A percentile compares a stretch with the other conserved stretches of the same genome.
Evolutionary conservation across 2,113 vertebrate species (phyloP).

Genomic region (Prietella phreatophila): DNA sequence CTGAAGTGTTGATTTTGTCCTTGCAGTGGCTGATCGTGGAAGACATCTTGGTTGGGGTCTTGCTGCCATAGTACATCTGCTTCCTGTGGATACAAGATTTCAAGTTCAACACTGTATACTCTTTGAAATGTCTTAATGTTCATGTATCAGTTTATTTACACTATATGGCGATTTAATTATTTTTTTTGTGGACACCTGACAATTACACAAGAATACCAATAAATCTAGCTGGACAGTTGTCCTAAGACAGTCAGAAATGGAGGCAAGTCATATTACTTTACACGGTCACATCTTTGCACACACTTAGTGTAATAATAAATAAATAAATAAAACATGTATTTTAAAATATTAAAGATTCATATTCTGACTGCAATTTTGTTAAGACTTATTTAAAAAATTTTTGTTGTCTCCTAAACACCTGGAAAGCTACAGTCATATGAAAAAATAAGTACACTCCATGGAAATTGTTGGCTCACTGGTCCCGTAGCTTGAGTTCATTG

Average conservation of each 20-base stretch:
- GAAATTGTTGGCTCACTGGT: too few relatives aligned
- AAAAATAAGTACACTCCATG: too few relatives aligned
- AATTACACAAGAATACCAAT: not conserved
- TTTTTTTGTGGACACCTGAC: not conserved
- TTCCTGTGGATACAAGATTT: conserved; percentile 41
- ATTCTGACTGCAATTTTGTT: too few relatives aligned
- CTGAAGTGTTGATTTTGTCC: conserved; percentile 18
- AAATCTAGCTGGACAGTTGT: not conserved
- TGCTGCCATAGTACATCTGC: conserved; percentile 38
- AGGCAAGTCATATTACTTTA: not conserved
- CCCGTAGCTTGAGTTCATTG: too few relatives aligned
- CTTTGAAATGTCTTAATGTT: not conserved
- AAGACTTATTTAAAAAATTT: not conserved
- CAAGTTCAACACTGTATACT: not conserved
- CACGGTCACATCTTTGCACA: not conserved
- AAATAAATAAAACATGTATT: too few relatives aligned
- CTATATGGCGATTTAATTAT: too few relatives aligned
- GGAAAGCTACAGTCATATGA: not conserved
- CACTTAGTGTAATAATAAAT: not conserved
- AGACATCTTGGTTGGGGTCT: conserved; percentile 11
- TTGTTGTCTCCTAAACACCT: not conserved
- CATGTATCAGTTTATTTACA: not conserved
- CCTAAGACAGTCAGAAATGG: too few relatives aligned
- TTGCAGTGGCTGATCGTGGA: conserved; percentile 45
- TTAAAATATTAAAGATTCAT: too few relatives aligned